A percentile compares a stretch with the other conserved stretches of the same genome.
These are phyloP conservation scores for Acarapis woodi DNA, from an alignment of 1,140 invertebrate genomes.

Conservation along the genomic window DNA sequence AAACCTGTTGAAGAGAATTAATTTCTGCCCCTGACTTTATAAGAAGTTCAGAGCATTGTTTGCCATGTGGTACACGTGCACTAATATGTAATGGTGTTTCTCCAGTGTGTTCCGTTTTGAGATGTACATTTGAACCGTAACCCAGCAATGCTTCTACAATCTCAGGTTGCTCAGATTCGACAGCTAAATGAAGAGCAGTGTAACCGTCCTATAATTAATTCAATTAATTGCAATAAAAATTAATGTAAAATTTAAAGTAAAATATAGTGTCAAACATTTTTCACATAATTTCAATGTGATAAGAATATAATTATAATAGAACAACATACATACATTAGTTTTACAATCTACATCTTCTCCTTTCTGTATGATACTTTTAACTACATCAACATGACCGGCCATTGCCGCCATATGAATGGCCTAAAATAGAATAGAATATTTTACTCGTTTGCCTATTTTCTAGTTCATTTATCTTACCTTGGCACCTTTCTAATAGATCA, in stretches of 20 bases:
- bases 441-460: background rate
- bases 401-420: slow-evolving; percentile 65
- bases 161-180: slow-evolving; percentile 71
- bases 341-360: slow-evolving; percentile 82
- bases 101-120: slow-evolving; percentile 35
- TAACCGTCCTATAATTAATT: slow-evolving; percentile 58
- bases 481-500: background rate
- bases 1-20: slow-evolving; percentile 29
- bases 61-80: slow-evolving; percentile 61
- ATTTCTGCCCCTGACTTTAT: slow-evolving; percentile 86
- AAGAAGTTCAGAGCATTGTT: slow-evolving; percentile 83
- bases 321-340: slow-evolving; percentile 42
- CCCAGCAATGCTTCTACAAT: slow-evolving; percentile 92
- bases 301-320: slow-evolving; percentile 2
- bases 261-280: slow-evolving; percentile 1
- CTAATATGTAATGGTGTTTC: slow-evolving; percentile 90
- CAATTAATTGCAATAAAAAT: slow-evolving; percentile 5
- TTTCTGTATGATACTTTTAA: slow-evolving; percentile 74
- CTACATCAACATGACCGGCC: slow-evolving; percentile 84
- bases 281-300: background rate
- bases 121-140: slow-evolving; percentile 82
- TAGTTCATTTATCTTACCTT: too few species aligned
- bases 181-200: slow-evolving; percentile 85
- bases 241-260: background rate
- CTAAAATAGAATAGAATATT: too few species aligned